Conservation (phyloP, 2,113 vertebrate genomes). For the Ancistrus triradiatus region DNA sequence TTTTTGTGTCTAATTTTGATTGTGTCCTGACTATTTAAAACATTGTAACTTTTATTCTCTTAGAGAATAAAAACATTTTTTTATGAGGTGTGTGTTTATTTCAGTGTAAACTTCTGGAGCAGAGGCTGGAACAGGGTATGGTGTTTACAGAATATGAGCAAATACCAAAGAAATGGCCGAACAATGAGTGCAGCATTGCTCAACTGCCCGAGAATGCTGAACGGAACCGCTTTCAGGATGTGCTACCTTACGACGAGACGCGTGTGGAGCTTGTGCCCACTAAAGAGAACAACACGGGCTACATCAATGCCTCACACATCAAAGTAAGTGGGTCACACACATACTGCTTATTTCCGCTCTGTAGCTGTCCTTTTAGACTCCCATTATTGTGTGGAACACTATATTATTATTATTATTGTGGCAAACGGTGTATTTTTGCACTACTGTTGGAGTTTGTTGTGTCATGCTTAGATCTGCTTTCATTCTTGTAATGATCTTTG, state of each 20-base stretch:
- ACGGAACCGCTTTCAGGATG: constrained; percentile 91
- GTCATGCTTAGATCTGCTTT: too few species aligned
- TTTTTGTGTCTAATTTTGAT: too few species aligned
- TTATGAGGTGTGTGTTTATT: neutral
- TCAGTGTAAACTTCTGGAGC: constrained; percentile 85
- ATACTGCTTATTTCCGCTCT: too few species aligned
- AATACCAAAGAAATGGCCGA: constrained; percentile 72
- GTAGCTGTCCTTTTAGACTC: too few species aligned
- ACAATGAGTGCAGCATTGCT: constrained; percentile 75
- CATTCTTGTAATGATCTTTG: neutral
- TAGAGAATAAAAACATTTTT: too few species aligned
- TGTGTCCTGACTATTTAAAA: too few species aligned
- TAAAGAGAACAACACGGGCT: constrained; percentile 97
- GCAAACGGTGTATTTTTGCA: too few species aligned
- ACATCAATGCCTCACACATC: constrained; percentile 94
- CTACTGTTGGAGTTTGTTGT: too few species aligned
- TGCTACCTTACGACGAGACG: constrained; percentile 88
- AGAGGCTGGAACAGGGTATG: constrained; percentile 84
- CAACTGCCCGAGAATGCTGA: constrained; percentile 84
- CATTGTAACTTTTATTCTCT: too few species aligned
- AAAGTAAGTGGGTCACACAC: constrained; percentile 72
- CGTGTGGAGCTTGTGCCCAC: constrained; percentile 94
- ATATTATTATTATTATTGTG: too few species aligned
- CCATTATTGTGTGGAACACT: too few species aligned
- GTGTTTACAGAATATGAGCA: constrained; percentile 89